Base-by-base conservation (phyloP, 92 coral and sea anemone species). In the Ricordea florida region DNA sequence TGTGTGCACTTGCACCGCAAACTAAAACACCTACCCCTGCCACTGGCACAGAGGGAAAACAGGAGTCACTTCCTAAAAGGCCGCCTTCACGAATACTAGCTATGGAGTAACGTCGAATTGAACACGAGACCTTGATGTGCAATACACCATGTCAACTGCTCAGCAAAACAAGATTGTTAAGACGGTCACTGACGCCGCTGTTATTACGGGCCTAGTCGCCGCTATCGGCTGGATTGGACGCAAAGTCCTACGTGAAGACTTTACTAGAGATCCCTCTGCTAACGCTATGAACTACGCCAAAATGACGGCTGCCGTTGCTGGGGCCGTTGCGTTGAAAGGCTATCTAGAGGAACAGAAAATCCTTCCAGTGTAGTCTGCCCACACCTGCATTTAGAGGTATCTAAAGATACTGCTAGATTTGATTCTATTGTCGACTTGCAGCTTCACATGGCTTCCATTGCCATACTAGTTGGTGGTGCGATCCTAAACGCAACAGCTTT, bases 261-360 rank as follows among this genome's bases (percentile, higher is more conserved):
- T 74, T 8, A 62, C 48, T 8, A 50, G 62, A 1, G 47, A 74
- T n/a, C 50, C 81, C 0, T 6, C 42, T 3, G 15, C 48, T 0
- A 61, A 45, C 14, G 4, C 38, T 0, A 74, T 74, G 81, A 74
- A 74, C 27, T 74, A 74, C 18, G 62, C 37, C 5, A 60, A 46
- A 21, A 59, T 61, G 45, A 74, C 72, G 0, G 81, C 50, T 1
- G 46, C 30, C 0, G 14, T 74, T 4, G 43, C 74, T 0, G 82
- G 74, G 1, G 10, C 41, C 9, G 41, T 62, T 5, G 63, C 52
- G 0, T n/a, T 63, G 10, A 76, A 62, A 24, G 59, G 51, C 28
- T 76, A 76, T 17, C 64, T 76, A 15, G 35, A 34, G 50, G 47
- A n/a, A n/a, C n/a, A n/a, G n/a, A n/a, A n/a, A n/a, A n/a, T n/a